Base-by-base conservation (phyloP, 2,888 invertebrate genomes). In the Elegia similella region DNA sequence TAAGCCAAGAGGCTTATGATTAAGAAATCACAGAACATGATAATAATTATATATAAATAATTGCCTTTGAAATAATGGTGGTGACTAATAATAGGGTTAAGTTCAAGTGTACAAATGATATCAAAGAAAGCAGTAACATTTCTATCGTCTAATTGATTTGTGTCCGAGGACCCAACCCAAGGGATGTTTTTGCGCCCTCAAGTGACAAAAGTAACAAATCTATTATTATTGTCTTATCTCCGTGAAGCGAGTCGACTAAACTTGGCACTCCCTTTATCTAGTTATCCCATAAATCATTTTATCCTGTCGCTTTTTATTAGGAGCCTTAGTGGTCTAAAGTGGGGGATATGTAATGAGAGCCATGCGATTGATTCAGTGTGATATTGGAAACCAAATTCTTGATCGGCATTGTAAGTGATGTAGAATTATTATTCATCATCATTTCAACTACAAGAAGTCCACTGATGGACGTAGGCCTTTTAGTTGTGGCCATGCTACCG, bases 281-380 rank as follows among this genome's bases (percentile, higher is more conserved):
- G 80, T 78, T 78, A 72, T 72, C 73, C 79, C 84, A 88, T 88
- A 82, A 87, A 86, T 88, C 88, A 88, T 88, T 83, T 84, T 80
- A 78, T 73, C 71, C 78, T 82, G 87, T 82, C 87, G 73, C 78
- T 88, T 88, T 87, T 87, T 87, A 86, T 84, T 80, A 80, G 73
- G 67, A 70, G 70, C 69, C 78, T 79, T 80, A 64, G 75, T 74
- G 68, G 68, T 69, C 68, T 71, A 65, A 50, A 66, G 68, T 65
- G 59, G 66, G 75, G 73, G 62, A 29, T 57, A 74, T 70, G 70
- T 65, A 62, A 62, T 7, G 60, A 59, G 42, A 54, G 59, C 43
- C 10, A 13, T 8, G 43, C 42, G 30, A 30, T 42, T 10, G 32
- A 17, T 50, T 15, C 23, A 29, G 30, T 44, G 42, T 38, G 38